phyloP scores from a whole-genome alignment of 2,888 invertebrate species.

The Phyllotreta striolata region DNA sequence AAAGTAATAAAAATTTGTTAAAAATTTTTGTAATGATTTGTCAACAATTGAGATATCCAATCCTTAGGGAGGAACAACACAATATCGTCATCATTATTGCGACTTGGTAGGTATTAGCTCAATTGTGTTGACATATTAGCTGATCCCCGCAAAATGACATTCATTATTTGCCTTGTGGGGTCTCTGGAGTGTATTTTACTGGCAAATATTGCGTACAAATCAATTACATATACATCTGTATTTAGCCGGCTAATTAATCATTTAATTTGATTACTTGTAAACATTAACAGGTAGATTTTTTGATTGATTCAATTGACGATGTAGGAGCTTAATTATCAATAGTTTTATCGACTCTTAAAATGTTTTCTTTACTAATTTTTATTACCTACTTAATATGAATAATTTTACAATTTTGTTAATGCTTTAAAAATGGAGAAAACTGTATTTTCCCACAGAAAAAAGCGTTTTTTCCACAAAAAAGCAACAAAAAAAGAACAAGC shows the following conservation, averaged over 20 bases:
- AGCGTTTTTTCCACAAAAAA: too few relatives aligned
- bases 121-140: constrained; percentile 60
- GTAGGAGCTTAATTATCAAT: too few relatives aligned
- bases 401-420: too few relatives aligned
- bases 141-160: constrained; percentile 59
- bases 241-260: too few relatives aligned
- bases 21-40: not conserved
- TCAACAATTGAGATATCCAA: constrained; percentile 10
- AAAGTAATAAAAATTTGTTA: not conserved
- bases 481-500: too few relatives aligned
- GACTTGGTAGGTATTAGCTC: constrained; percentile 49
- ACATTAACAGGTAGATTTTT: not conserved
- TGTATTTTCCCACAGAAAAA: too few relatives aligned
- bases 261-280: too few relatives aligned
- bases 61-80: constrained; percentile 41
- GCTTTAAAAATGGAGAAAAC: too few relatives aligned
- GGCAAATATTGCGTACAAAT: constrained; percentile 3
- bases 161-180: constrained; percentile 55
- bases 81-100: constrained; percentile 51
- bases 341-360: too few relatives aligned
- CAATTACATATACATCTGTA: not conserved
- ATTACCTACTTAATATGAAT: too few relatives aligned
- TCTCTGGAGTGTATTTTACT: constrained; percentile 39
- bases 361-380: too few relatives aligned
- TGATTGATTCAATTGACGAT: not conserved